Base-by-base conservation (phyloP, 35 echinoderm and acorn worm genomes). In the Heliocidaris erythrogramma region DNA sequence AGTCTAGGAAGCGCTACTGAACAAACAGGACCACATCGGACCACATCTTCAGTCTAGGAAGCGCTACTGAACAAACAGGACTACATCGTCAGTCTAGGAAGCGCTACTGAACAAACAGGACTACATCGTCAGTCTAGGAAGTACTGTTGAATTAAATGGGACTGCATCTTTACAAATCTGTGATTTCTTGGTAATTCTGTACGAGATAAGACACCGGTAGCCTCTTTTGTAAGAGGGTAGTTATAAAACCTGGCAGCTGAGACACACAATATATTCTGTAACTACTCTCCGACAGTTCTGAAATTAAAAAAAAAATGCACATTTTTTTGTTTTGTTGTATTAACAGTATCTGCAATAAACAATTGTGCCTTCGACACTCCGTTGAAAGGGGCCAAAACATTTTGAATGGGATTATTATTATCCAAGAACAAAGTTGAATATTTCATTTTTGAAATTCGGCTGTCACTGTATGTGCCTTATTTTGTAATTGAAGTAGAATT, bases 161-260 rank as follows among this genome's bases (percentile, higher is more conserved):
- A 18, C n/a, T 2, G n/a, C n/a, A 14, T 84, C 69, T 84, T 29
- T 18, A 84, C 14, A 14, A 84, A 14, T 24, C 87, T 17, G 86
- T 0, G 47, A 88, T 35, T 48, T 16, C 31, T 48, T 18, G 87
- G 87, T 48, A 14, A 24, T n/a, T 48, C 31, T 89, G 12, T 89
- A 11, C 2, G 31, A 32, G 87, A 89, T 48, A 16, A 89, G 47
- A 32, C 87, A 89, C 87, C 16, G 87, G 21, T 48, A 5, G 31
- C 87, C 47, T 89, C 31, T 48, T 0, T 17, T 47, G 47, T 1
- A 89, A 48, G 87, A 89, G 87, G 47, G 87, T 89, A 89, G 47
- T 89, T 89, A 89, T 89, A 42, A 89, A 47, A 89, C 61, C 18
- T n/a, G 87, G 87, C 87, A 89, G 87, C 87, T 89, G 87, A 89